phyloP scores from a whole-genome alignment of 2,113 vertebrate species.

The Pseudonaja textilis region DNA sequence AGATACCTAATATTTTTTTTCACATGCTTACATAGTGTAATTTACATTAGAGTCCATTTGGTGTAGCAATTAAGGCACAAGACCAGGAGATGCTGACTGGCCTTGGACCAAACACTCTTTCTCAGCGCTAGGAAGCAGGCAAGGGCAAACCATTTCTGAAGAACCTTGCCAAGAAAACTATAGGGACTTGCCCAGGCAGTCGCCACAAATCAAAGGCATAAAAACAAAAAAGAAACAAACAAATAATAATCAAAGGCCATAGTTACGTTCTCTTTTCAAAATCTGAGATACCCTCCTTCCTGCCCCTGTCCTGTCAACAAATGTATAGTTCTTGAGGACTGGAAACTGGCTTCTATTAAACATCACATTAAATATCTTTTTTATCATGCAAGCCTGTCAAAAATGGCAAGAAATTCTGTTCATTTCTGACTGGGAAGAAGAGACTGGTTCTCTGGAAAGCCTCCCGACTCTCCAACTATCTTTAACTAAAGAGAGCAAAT shows the following conservation, averaged over 20 bases:
- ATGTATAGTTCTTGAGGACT: not conserved
- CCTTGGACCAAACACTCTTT: not conserved
- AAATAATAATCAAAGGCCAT: not conserved
- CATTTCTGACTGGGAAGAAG: not conserved
- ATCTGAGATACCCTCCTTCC: not conserved
- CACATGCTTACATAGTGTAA: not conserved
- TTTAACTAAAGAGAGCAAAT: constrained; percentile 18
- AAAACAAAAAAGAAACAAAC: not conserved
- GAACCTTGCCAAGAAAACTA: not conserved
- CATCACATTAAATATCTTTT: not conserved
- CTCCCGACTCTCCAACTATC: not conserved
- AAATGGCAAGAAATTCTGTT: not conserved
- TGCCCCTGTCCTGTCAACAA: not conserved
- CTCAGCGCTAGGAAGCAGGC: not conserved
- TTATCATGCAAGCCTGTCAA: not conserved
- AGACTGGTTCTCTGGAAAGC: not conserved
- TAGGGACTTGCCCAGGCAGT: not conserved
- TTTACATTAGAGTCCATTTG: not conserved
- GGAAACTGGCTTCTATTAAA: not conserved
- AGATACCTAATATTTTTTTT: not conserved
- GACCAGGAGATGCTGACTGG: not conserved
- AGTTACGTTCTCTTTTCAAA: not conserved
- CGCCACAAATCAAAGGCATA: not conserved
- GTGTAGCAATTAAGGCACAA: not conserved
- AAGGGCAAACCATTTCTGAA: not conserved